A percentile compares a stretch with the other conserved stretches of the same genome.
Evolutionary conservation across 2,888 invertebrate species (phyloP).

Genomic region (Parnassius mnemosyne): DNA sequence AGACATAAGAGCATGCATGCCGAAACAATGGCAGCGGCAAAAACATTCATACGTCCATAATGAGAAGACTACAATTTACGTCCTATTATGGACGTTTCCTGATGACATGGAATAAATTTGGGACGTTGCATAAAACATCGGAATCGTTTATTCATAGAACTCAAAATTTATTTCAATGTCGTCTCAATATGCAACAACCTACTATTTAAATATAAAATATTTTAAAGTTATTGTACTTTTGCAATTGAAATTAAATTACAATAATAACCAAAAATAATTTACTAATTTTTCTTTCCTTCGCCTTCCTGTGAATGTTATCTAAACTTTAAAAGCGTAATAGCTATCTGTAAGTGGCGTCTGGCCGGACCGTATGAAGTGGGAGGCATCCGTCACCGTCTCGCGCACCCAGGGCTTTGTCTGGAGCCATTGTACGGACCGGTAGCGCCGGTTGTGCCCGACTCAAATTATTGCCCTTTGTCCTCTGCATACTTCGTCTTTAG

Average conservation of each 20-base stretch:
- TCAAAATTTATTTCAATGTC: background rate
- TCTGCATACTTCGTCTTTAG: slow-evolving; percentile 26
- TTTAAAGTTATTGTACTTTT: background rate
- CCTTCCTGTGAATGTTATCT: too few relatives aligned
- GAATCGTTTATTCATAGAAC: slow-evolving; percentile 6
- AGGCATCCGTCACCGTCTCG: slow-evolving; percentile 60
- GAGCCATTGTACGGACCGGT: slow-evolving; percentile 57
- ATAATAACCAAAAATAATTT: too few relatives aligned
- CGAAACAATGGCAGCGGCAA: slow-evolving; percentile 35
- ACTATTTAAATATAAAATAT: background rate
- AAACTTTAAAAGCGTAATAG: slow-evolving; percentile 4
- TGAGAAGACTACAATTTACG: slow-evolving; percentile 32
- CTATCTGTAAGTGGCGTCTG: slow-evolving; percentile 4
- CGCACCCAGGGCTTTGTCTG: slow-evolving; percentile 51
- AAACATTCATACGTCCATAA: slow-evolving; percentile 34
- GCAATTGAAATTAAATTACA: background rate
- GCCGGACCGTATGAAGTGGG: slow-evolving; percentile 31
- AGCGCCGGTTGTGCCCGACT: slow-evolving; percentile 61
- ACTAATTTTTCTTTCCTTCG: too few relatives aligned
- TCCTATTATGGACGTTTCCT: slow-evolving; percentile 29
- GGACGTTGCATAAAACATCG: slow-evolving; percentile 13
- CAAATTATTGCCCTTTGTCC: slow-evolving; percentile 56
- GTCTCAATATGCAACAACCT: too few relatives aligned
- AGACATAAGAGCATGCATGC: slow-evolving; percentile 23
- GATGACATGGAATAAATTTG: slow-evolving; percentile 20